Base-by-base conservation (phyloP, 64 coral and sea anemone species). In the Actinia equina region DNA sequence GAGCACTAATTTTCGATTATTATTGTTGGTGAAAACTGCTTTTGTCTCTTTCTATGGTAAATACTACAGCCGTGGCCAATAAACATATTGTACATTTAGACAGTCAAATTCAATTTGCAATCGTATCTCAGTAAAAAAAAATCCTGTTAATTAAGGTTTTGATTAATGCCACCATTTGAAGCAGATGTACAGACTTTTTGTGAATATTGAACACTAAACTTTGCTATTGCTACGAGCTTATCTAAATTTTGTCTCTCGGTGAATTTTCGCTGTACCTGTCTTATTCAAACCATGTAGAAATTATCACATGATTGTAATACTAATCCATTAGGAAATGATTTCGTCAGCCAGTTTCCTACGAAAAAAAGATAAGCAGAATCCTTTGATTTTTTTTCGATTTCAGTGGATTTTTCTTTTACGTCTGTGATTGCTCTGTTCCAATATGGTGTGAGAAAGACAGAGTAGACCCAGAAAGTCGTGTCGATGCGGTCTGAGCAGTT, bases 401-500 rank as follows among this genome's bases (percentile, higher is more conserved):
- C 19, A 65, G 19, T n/a, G 62, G 41, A 22, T 7, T 30, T 37
- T 71, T 7, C n/a, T 41, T 30, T 74, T 30, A 74, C 14, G 69
- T 74, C 1, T 74, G 69, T 1, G 69, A 30, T 81, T 81, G 17
- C 12, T 85, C 83, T 6, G 30, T 54, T 25, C 83, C 83, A 59
- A 85, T 85, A 30, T 85, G 49, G 17, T 57, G 53, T 2, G 83
- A 59, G 62, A 57, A 85, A 23, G 83, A 85, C 1, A 85, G 44
- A 1, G 55, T 85, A 7, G 83, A 85, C 17, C 52, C 26, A 43
- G 83, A 85, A 6, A 85, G 15, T 17, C 55, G 10, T 59, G 83
- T 57, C 5, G 83, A 85, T 26, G n/a, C 83, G 10, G 83, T 85
- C 41, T 85, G 83, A 8, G 55, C 83, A 59, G 83, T 85, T 17